Base-by-base conservation (phyloP, 2,797 vertebrate species). In the Denticeps clupeoides region DNA sequence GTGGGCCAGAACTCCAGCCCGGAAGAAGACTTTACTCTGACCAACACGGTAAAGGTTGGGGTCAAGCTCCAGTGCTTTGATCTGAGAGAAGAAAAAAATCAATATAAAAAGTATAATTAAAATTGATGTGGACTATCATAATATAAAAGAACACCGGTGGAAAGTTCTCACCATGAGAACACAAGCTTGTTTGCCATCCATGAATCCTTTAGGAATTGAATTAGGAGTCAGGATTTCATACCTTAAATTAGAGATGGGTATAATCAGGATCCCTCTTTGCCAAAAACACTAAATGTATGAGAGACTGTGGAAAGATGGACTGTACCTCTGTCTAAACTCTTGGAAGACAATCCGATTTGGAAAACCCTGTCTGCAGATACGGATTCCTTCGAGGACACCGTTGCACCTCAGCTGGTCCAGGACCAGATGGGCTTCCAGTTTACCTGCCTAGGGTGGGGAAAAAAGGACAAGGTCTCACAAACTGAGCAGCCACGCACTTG, bases 121-220 rank as follows among this genome's bases (percentile, higher is more conserved):
- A 5, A 43, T 21, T 5, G 5, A 25, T 8, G 15, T 5, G 16
- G 8, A 12, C 4, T 12, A 3, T 21, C 13, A 13, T 7, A 1
- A 13, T 4, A 4, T 21, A 29, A 4, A 15, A 7, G 21, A 27
- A 27, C 15, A 21, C 5, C 12, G 15, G 4, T 28, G 21, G 8
- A 4, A 19, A 23, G 4, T 23, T 18, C 82, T 78, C 76, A 89
- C 88, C 88, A 90, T 90, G 55, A 84, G 67, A 22, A 85, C 87
- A 2, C 88, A 90, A 11, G 88, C 88, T 65, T 90, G 88, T 55
- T 90, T 90, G 35, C 88, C 88, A 1, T 90, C 88, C 88, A 90
- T 90, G 64, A 90, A 90, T 44, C 85, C 88, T 74, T 90, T 90
- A 1, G 88, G 88, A 53, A 90, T 90, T 48, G 87, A 70, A 50